Conservation (phyloP, 2,888 invertebrate species). For the Agapostemon virescens region DNA sequence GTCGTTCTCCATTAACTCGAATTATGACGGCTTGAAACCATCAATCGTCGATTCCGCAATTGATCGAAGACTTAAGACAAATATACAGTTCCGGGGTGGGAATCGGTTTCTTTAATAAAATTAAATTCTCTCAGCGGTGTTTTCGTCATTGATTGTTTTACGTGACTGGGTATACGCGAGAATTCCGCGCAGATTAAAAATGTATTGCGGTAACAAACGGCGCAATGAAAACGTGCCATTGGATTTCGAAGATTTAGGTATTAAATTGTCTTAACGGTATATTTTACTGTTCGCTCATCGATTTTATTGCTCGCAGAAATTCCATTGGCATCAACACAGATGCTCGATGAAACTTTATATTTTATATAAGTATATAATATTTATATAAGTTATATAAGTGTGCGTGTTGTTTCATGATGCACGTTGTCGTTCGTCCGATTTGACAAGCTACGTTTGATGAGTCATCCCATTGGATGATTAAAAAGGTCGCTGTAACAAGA, state of each 20-base stretch:
- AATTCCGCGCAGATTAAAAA: slow-evolving; percentile 2
- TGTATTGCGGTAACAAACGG: slow-evolving; percentile 10
- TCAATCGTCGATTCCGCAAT: slow-evolving; percentile 31
- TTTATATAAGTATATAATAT: not conserved
- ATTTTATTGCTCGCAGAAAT: not conserved
- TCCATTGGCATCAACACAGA: not conserved
- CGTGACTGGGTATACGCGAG: slow-evolving; percentile 40
- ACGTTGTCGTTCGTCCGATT: not conserved
- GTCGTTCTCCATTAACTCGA: slow-evolving; percentile 57
- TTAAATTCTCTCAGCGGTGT: not conserved
- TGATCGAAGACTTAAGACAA: slow-evolving; percentile 58
- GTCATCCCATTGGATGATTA: not conserved
- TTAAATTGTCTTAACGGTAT: not conserved
- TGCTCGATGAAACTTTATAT: not conserved
- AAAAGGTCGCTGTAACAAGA: not conserved
- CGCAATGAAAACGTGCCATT: not conserved
- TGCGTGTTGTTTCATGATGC: not conserved
- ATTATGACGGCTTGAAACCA: slow-evolving; percentile 29
- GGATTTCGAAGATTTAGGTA: not conserved
- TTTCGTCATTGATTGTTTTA: slow-evolving; percentile 14
- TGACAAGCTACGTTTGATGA: not conserved
- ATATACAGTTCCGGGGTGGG: slow-evolving; percentile 29
- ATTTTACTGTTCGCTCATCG: not conserved
- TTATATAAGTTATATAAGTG: not conserved
- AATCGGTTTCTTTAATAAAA: not conserved